Evolutionary conservation across 2,888 invertebrate species (phyloP).

Genomic region (Lepidochitona cinerea): DNA sequence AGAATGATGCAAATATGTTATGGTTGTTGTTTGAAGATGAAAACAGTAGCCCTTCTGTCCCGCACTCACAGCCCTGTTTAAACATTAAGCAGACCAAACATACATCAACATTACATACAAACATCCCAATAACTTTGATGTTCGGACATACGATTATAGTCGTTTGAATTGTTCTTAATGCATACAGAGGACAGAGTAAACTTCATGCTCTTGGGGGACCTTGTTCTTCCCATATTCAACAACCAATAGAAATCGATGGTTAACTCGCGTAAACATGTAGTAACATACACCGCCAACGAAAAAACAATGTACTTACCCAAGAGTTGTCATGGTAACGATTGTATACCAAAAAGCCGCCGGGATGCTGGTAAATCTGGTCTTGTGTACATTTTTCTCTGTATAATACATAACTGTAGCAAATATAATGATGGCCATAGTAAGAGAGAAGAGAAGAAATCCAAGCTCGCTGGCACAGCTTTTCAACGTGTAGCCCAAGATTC

Average conservation of each 20-base stretch:
- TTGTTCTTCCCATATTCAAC: too few species aligned
- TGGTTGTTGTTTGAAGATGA: too few species aligned
- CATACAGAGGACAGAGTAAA: too few species aligned
- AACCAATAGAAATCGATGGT: not conserved
- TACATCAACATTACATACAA: too few species aligned
- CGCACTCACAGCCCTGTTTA: too few species aligned
- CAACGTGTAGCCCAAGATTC: constrained; percentile 98
- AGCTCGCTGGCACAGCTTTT: constrained; percentile 99
- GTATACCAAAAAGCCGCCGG: constrained; percentile 99
- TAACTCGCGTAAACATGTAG: not conserved
- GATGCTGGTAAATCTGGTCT: constrained; percentile 98
- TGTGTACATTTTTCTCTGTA: constrained; percentile 98
- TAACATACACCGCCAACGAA: not conserved
- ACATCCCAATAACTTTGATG: too few species aligned
- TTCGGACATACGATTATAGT: too few species aligned
- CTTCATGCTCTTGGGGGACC: too few species aligned
- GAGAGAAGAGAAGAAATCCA: constrained; percentile 98
- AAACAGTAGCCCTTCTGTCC: too few species aligned
- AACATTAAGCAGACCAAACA: too few species aligned
- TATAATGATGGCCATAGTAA: constrained; percentile 99
- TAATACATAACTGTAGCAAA: constrained; percentile 99
- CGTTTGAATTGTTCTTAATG: too few species aligned
- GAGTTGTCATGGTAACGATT: constrained; percentile 99
- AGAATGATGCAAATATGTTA: too few species aligned
- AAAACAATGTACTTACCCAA: constrained; percentile 84